Evolutionary conservation across 2,888 invertebrate species (phyloP), one percentile per base, ranked within the genome.

Genomic region (Sphaeridia pumilis): DNA sequence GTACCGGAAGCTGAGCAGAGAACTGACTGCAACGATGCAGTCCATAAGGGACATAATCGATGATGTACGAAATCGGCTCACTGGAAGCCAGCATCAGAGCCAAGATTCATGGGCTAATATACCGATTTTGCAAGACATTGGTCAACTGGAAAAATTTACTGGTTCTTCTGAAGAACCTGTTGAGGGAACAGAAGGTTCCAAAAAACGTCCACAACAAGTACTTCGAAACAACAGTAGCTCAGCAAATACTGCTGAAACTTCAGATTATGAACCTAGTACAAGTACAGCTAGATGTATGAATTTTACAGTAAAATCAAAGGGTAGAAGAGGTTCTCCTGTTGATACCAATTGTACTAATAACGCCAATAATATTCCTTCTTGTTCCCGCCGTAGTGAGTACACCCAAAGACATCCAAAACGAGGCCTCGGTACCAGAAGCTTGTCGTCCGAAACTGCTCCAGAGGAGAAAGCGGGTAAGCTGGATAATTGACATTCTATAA

Each of bases 401-500:
- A 58, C 65, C 55, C 56, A 61, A 57, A 56, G 65, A 50, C 65
- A 65, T 54, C 59, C 61, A 34, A 65, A 61, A 56, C 56, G 65
- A 58, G 58, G 56, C 56, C 58, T 65, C 46, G 65, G 65, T 52
- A 63, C 61, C 53, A 54, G 65, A 49, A 65, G 65, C 53, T 56
- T 65, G 45, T 65, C 65, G 45, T 64, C 84, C 22, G 87, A 87
- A 67, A 81, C 81, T 46, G 84, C 85, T 31, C 78, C 82, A 10
- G 88, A 87, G 67, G 88, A 89, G 70, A 87, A 88, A 80, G 81
- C 78, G 66, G 83, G 83, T 82, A 68, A 75, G 74, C n/a, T n/a
- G n/a, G n/a, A n/a, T n/a, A n/a, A n/a, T n/a, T n/a, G n/a, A n/a
- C n/a, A n/a, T n/a, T n/a, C n/a, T n/a, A n/a, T n/a, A n/a, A n/a